A percentile compares a stretch with the other conserved stretches of the same genome.
Conservation (phyloP, 2,113 vertebrate species). For the Colius striatus region DNA sequence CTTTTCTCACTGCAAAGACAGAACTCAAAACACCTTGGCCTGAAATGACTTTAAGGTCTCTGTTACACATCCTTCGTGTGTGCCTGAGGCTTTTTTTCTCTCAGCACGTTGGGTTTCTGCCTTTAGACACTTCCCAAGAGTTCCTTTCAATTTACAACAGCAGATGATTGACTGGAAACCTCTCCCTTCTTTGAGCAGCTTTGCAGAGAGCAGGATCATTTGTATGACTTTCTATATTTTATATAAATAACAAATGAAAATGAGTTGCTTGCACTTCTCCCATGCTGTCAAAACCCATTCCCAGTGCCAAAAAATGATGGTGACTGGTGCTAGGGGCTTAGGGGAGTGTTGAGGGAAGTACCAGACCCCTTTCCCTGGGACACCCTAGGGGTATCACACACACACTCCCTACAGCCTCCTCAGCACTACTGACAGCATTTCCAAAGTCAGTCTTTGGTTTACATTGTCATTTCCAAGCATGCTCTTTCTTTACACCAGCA, state of each 20-base stretch:
- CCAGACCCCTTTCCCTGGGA: background rate
- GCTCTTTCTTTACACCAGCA: background rate
- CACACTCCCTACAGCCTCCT: background rate
- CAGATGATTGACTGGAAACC: background rate
- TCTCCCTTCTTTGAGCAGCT: background rate
- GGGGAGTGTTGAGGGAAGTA: background rate
- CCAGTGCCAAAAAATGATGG: background rate
- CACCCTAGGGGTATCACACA: accelerated
- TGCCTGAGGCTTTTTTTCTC: background rate
- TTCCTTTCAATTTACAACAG: background rate
- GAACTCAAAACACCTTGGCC: background rate
- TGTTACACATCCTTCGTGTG: background rate
- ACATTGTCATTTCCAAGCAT: background rate
- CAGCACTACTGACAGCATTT: background rate
- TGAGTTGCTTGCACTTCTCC: accelerated
- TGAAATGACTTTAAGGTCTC: background rate
- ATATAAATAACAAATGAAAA: background rate
- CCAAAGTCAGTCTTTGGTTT: background rate
- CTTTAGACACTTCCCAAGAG: background rate
- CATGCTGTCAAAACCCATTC: background rate
- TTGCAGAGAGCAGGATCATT: background rate
- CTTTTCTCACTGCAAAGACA: background rate
- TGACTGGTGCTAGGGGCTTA: background rate
- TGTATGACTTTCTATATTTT: background rate
- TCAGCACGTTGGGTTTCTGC: background rate